Evolutionary conservation across 92 coral and sea anemone genomes (phyloP).

Genomic region (Galaxea fascicularis): DNA sequence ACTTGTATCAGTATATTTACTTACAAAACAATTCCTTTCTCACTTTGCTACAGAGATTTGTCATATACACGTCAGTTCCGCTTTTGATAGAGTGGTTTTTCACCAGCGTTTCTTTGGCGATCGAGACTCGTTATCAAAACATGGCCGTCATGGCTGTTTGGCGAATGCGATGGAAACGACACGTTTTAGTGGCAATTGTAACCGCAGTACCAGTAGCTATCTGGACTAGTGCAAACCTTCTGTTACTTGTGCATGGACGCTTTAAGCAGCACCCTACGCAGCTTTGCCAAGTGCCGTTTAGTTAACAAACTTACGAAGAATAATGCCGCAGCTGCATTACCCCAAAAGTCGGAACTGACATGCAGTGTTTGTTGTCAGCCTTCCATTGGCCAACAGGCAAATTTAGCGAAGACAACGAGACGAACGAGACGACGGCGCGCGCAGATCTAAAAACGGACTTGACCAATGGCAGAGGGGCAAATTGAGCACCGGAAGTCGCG

Average conservation of each 20-base stretch:
- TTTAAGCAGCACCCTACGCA: not conserved
- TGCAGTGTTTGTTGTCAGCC: not conserved
- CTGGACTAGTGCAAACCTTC: conserved; percentile 1
- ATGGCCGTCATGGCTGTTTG: conserved; percentile 59
- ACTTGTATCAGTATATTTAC: conserved; percentile 3
- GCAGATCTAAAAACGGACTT: no score
- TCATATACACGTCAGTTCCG: conserved; percentile 11
- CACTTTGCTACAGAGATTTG: not conserved
- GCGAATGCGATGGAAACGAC: conserved; percentile 34
- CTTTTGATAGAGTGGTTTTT: conserved; percentile 50
- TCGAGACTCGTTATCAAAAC: conserved; percentile 55
- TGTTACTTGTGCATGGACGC: not conserved
- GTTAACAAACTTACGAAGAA: not conserved
- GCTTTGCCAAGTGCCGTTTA: conserved; percentile 30
- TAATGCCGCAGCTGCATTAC: not conserved
- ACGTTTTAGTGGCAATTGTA: conserved; percentile 1
- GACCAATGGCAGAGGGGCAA: no score
- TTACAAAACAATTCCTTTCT: not conserved
- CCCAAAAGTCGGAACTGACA: not conserved
- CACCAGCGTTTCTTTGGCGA: conserved; percentile 41
- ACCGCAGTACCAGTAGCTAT: conserved; percentile 6
- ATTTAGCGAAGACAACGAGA: no score
- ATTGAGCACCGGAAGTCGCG: no score
- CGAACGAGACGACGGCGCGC: no score
- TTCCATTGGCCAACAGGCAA: not conserved